Conservation (phyloP, 2,888 invertebrate species). For the Drosophila conformis region DNA sequence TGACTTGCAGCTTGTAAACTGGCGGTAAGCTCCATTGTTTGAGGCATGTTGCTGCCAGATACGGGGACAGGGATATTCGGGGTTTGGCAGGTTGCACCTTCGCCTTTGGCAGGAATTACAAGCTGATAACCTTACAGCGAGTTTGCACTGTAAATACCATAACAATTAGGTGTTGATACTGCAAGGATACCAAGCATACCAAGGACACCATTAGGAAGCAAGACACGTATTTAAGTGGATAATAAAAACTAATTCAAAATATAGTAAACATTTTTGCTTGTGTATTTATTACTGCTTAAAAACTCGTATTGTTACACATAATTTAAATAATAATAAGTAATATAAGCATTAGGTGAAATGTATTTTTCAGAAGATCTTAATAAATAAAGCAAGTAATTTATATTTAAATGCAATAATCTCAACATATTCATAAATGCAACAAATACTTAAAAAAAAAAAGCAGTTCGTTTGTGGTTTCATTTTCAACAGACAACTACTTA, state of each 20-base stretch:
- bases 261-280: not conserved
- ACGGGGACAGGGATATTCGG: not conserved
- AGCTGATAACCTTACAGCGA: slow-evolving; percentile 32
- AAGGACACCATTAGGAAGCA: not conserved
- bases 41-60: slow-evolving; percentile 41
- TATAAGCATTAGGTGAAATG: not conserved
- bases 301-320: no score
- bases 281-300: not conserved
- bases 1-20: slow-evolving; percentile 72
- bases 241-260: not conserved
- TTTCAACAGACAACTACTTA: not conserved
- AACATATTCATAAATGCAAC: not conserved
- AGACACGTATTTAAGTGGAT: not conserved
- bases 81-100: slow-evolving; percentile 23
- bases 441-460: not conserved
- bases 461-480: not conserved
- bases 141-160: slow-evolving; percentile 39
- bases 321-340: not conserved
- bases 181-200: not conserved
- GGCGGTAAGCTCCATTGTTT: slow-evolving; percentile 72
- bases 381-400: not conserved
- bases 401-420: not conserved
- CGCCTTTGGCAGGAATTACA: slow-evolving; percentile 35
- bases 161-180: slow-evolving; percentile 48
- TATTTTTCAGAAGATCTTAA: not conserved